Conservation (phyloP, 2,888 invertebrate species). For the Leucophenga montana region DNA sequence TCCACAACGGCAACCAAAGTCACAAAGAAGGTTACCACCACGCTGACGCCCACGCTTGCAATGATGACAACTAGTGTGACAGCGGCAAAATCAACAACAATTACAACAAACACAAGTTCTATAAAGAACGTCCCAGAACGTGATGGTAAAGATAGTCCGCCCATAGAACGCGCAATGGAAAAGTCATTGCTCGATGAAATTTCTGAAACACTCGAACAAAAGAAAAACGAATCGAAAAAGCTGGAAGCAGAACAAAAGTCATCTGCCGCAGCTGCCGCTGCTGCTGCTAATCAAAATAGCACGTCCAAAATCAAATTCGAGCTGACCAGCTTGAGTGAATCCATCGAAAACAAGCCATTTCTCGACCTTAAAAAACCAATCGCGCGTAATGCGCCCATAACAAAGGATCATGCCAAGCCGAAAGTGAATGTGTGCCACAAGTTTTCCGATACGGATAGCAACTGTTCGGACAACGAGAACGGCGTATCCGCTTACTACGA, state of each 20-base stretch:
- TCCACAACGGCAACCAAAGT: constrained; percentile 36
- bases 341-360: constrained; percentile 69
- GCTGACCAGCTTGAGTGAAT: constrained; percentile 64
- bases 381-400: constrained; percentile 78
- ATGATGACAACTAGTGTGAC: constrained; percentile 38
- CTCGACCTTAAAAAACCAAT: constrained; percentile 73
- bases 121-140: constrained; percentile 37
- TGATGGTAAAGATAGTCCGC: constrained; percentile 72
- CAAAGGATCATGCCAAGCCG: constrained; percentile 80
- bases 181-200: constrained; percentile 83
- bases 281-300: constrained; percentile 26
- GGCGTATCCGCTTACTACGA: constrained; percentile 73
- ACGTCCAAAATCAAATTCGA: constrained; percentile 71
- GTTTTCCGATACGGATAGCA: constrained; percentile 77
- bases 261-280: constrained; percentile 33
- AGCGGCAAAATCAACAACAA: constrained; percentile 37
- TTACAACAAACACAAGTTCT: constrained; percentile 36
- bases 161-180: constrained; percentile 75
- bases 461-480: constrained; percentile 77
- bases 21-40: constrained; percentile 55
- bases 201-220: constrained; percentile 81
- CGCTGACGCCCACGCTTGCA: constrained; percentile 51
- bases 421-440: constrained; percentile 78
- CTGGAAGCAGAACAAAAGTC: constrained; percentile 49
- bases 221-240: constrained; percentile 72